Evolutionary conservation across 2,888 invertebrate genomes (phyloP), one percentile per base, ranked within the genome.

Genomic region (Hypercompe scribonia): DNA sequence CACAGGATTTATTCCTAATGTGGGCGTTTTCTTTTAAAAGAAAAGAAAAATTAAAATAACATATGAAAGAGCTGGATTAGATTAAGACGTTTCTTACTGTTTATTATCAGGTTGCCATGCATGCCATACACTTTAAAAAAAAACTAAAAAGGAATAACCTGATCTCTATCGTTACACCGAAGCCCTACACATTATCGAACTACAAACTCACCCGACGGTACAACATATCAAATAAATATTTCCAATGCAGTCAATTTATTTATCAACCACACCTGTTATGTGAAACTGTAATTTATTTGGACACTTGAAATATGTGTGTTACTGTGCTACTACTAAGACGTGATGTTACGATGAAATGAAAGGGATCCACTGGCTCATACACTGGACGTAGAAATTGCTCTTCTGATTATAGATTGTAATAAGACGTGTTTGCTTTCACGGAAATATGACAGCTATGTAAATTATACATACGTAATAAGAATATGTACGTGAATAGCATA

Each of bases 261-360:
- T 58, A 65, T 64, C 31, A 54, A 64, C 61, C 67, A 71, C 54
- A 70, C 39, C 71, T 67, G 46, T 64, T 39, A 65, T 39, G 77
- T 71, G 76, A 81, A 83, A 83, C 78, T 83, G 83, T 71, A 81
- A 81, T 83, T 78, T 77, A 70, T 58, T 76, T 31, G 21, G 46
- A 58, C 28, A 54, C 36, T 66, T 63, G 71, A 80, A 72, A 83
- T 70, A 83, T 83, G 61, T 82, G 68, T 74, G 84, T 75, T 77
- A 73, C 65, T 24, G 72, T 68, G 72, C 61, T 42, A 34, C n/a
- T 18, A 11, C 71, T 28, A 24, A 13, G 21, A 11, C 18, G 18
- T 13, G 42, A 28, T 13, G 33, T 10, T 39, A 13, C 54, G 42
- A 42, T 42, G n/a, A 75, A 75, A 82, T 73, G 79, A 81, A 81